phyloP scores from a whole-genome alignment of 2,888 invertebrate species.

The Sphaerophoria rueppellii region DNA sequence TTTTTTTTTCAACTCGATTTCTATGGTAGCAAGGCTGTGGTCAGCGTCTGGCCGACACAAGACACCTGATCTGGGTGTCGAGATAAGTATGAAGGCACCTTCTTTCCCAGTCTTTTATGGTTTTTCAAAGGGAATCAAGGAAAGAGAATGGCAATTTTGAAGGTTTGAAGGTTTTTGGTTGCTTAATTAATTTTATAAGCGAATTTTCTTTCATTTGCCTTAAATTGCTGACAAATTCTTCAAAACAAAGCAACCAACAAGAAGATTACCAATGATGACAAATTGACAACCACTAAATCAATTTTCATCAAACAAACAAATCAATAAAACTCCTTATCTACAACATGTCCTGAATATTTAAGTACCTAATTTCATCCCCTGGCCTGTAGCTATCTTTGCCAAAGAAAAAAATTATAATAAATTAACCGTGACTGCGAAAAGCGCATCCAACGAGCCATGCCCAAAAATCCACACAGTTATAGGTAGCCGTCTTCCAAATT shows the following conservation, averaged over 20 bases:
- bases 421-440: constrained; percentile 66
- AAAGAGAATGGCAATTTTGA: too few species aligned
- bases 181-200: too few species aligned
- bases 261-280: too few species aligned
- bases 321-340: constrained; percentile 58
- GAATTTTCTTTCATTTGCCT: too few species aligned
- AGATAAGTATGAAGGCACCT: constrained; percentile 40
- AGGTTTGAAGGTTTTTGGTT: too few species aligned
- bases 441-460: constrained; percentile 51
- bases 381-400: background rate
- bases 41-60: background rate
- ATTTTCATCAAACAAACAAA: constrained; percentile 55
- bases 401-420: constrained; percentile 43
- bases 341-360: constrained; percentile 51
- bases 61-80: constrained; percentile 55
- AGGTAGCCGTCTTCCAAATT: constrained; percentile 23
- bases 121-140: too few species aligned
- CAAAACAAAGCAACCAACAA: too few species aligned
- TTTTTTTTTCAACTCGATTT: background rate
- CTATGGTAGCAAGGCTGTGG: background rate
- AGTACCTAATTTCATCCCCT: constrained; percentile 52
- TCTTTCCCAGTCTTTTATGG: too few species aligned
- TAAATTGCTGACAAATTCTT: too few species aligned
- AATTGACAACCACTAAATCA: constrained; percentile 26
- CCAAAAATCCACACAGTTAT: background rate